phyloP scores from a whole-genome alignment of 2,888 invertebrate genomes.

The Priapulus caudatus region DNA sequence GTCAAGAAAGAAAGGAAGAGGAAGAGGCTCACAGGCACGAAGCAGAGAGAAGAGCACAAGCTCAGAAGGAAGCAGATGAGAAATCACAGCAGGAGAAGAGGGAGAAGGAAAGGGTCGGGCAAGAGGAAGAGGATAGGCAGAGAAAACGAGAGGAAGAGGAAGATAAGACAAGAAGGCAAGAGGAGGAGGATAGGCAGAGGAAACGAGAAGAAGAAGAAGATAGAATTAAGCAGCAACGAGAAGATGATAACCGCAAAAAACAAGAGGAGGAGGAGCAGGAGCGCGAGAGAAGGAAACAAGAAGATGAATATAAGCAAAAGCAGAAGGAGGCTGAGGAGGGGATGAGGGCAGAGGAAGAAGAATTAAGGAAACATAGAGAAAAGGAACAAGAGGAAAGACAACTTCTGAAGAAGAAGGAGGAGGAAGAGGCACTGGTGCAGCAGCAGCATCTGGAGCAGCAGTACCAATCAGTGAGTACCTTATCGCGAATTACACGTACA shows the following conservation, averaged over 20 bases:
- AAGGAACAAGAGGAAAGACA: no score
- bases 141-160: neutral
- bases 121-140: constrained; percentile 9
- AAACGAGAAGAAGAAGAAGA: neutral
- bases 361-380: no score
- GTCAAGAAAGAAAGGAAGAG: no score
- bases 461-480: constrained; percentile 30
- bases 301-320: constrained; percentile 11
- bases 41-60: constrained; percentile 2
- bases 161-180: neutral
- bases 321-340: neutral
- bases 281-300: constrained; percentile 4
- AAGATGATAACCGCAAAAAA: constrained; percentile 5
- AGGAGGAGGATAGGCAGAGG: neutral
- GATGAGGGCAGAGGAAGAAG: neutral
- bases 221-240: neutral
- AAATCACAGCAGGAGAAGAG: constrained; percentile 7
- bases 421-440: no score
- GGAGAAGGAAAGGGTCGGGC: constrained; percentile 4
- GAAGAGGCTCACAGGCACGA: constrained; percentile 5
- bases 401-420: no score
- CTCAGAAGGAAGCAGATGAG: constrained; percentile 4
- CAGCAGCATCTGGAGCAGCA: no score
- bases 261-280: constrained; percentile 2
- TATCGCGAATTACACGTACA: constrained; percentile 29